These are phyloP conservation scores for Ptycholaimellus sp. DNA, from an alignment of 2,888 invertebrate species.

Conservation along the genomic window DNA sequence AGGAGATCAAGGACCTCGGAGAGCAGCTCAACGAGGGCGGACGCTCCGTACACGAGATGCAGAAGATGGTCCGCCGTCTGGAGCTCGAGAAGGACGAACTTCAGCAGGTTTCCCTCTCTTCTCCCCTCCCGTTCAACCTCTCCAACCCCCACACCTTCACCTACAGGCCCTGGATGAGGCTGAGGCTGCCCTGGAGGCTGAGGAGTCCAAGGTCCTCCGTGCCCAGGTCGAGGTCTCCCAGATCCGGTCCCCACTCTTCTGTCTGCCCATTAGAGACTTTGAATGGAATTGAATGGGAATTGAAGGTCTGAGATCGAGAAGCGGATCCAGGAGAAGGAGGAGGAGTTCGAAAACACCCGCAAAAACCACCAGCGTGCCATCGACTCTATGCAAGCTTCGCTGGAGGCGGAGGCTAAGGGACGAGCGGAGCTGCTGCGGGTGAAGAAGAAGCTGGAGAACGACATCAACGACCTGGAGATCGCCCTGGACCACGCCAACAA, in stretches of 20 bases:
- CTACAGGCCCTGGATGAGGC: constrained; percentile 60
- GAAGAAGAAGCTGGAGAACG: constrained; percentile 99
- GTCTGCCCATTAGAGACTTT: too few species aligned
- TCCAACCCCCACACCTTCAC: constrained; percentile 36
- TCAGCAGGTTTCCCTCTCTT: too few species aligned
- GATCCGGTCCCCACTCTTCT: constrained; percentile 87
- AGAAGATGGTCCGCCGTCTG: constrained; percentile 91
- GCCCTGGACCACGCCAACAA: constrained; percentile 98
- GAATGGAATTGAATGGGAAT: too few species aligned
- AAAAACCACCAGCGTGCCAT: constrained; percentile 98
- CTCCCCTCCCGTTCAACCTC: too few species aligned
- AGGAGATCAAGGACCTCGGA: constrained; percentile 96
- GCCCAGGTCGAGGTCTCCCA: constrained; percentile 92
- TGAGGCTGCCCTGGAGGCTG: constrained; percentile 93
- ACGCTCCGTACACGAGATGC: constrained; percentile 95
- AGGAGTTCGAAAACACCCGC: constrained; percentile 90
- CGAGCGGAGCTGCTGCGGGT: constrained; percentile 97
- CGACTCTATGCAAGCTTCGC: constrained; percentile 83
- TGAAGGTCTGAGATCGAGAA: constrained; percentile 66
- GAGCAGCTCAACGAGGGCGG: constrained; percentile 99
- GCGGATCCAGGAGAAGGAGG: constrained; percentile 98
- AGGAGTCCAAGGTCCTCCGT: constrained; percentile 51
- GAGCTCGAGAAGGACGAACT: constrained; percentile 99
- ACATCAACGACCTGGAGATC: constrained; percentile 97
- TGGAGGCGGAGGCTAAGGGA: constrained; percentile 97